phyloP scores from a whole-genome alignment of 2,797 vertebrate species.

The Pitangus sulphuratus region DNA sequence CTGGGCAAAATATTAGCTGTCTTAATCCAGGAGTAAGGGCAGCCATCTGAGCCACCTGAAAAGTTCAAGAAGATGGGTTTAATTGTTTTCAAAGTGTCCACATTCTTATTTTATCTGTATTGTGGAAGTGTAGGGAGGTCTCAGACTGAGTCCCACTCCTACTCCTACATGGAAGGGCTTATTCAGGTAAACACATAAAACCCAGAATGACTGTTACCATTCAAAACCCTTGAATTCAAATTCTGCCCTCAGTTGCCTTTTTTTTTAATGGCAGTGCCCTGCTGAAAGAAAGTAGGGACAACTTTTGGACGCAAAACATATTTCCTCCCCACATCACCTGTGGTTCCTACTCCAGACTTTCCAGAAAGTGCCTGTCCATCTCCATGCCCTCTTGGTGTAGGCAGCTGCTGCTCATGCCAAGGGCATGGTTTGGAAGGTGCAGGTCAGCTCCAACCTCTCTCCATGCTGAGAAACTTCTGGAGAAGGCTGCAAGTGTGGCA shows the following conservation, averaged over 20 bases:
- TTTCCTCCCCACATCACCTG: rapidly evolving
- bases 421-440: neutral
- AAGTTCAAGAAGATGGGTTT: neutral
- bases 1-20: neutral
- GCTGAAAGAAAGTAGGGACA: neutral
- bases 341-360: neutral
- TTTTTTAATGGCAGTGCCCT: neutral
- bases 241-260: neutral
- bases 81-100: neutral
- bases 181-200: neutral
- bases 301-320: neutral
- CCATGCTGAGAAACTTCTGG: neutral
- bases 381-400: neutral
- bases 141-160: neutral
- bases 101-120: neutral
- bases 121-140: neutral
- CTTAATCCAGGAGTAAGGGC: neutral
- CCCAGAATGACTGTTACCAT: neutral
- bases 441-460: neutral
- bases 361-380: neutral
- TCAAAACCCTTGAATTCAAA: neutral
- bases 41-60: neutral
- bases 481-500: neutral
- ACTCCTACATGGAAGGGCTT: neutral
- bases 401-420: neutral